phyloP scores from a whole-genome alignment of 2,888 invertebrate genomes.

The Cantharis rustica region DNA sequence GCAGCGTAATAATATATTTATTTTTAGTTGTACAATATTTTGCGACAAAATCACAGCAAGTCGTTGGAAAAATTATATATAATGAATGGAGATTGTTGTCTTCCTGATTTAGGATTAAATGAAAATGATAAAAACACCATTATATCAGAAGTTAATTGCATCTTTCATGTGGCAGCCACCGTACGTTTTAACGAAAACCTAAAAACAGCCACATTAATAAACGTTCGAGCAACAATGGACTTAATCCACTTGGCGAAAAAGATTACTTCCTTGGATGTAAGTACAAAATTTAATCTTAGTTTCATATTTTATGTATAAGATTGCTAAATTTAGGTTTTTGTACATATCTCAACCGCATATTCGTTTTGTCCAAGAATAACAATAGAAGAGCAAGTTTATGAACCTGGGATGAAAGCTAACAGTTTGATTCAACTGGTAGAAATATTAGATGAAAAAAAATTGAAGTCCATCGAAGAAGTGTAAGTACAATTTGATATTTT shows the following conservation, averaged over 20 bases:
- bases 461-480: constrained; percentile 25
- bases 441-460: constrained; percentile 54
- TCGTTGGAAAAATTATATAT: constrained; percentile 60
- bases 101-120: constrained; percentile 60
- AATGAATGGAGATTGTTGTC: constrained; percentile 61
- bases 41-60: neutral
- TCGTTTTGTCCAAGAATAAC: constrained; percentile 63
- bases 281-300: constrained; percentile 14
- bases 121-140: constrained; percentile 58
- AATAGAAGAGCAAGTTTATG: constrained; percentile 63
- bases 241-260: constrained; percentile 67
- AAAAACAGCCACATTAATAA: constrained; percentile 69
- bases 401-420: constrained; percentile 51
- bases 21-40: neutral
- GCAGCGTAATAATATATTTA: neutral
- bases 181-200: constrained; percentile 76
- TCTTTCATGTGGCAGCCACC: constrained; percentile 79
- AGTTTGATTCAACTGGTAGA: constrained; percentile 55
- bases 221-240: constrained; percentile 69
- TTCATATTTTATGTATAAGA: constrained; percentile 3
- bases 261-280: constrained; percentile 68
- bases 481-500: neutral
- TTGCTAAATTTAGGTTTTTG: constrained; percentile 53
- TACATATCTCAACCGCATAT: constrained; percentile 70
- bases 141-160: constrained; percentile 63